A percentile compares a stretch with the other conserved stretches of the same genome.
These are phyloP conservation scores for Aphis gossypii DNA, from an alignment of 1,140 invertebrate genomes.

Conservation along the genomic window DNA sequence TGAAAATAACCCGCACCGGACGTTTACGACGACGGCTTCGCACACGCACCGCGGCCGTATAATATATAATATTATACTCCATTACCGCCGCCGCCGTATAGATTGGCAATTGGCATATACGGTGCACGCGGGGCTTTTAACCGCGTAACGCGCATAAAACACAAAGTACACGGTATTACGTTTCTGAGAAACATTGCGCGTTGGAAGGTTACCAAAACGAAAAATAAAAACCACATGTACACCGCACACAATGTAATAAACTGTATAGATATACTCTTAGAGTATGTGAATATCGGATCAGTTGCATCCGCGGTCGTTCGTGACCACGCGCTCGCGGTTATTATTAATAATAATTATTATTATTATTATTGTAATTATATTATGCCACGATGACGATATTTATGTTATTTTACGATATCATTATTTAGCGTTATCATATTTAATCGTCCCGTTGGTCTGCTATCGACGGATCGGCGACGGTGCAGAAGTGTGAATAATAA, in stretches of 20 bases:
- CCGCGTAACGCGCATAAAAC: slow-evolving; percentile 37
- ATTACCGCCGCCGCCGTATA: neutral
- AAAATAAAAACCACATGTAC: slow-evolving; percentile 32
- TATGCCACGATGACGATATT: neutral
- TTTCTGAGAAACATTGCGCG: slow-evolving; percentile 45
- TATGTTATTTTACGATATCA: neutral
- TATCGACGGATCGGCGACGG: too few relatives aligned
- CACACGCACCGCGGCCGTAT: neutral
- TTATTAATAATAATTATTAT: neutral
- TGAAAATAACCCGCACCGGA: slow-evolving; percentile 21
- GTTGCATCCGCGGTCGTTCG: neutral
- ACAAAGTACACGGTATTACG: slow-evolving; percentile 50
- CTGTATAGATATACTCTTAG: neutral
- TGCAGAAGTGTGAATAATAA: neutral
- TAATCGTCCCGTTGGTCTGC: neutral
- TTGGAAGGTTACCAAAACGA: slow-evolving; percentile 31
- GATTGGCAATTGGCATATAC: slow-evolving; percentile 46
- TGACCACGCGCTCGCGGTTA: neutral
- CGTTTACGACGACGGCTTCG: slow-evolving; percentile 33
- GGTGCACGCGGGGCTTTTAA: neutral
- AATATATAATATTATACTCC: neutral
- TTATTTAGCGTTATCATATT: neutral
- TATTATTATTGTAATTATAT: too few relatives aligned
- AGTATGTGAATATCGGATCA: neutral
- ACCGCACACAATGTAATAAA: neutral